Base-by-base conservation (phyloP, 2,888 invertebrate genomes). In the Herminia tarsipennalis region DNA sequence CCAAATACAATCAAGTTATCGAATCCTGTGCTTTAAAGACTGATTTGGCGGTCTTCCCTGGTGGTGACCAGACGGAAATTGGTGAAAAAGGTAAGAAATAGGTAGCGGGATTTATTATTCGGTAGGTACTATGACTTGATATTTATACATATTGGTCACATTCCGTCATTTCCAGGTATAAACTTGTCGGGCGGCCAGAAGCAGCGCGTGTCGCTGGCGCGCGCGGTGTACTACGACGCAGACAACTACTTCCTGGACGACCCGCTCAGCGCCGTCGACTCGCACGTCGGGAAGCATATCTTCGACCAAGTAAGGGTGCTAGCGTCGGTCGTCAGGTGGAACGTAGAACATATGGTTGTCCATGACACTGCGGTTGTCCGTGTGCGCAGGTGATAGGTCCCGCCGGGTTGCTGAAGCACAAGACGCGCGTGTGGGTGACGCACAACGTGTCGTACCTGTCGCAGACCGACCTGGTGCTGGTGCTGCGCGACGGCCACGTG, bases 211-310 rank as follows among this genome's bases (percentile, higher is more conserved):
- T 97, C 97, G 43, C 88, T 98, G 51, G 98, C 98, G 0, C 93
- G 98, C 61, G 98, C 98, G 0, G 97, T 98, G 0, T 98, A 98
- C 83, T 94, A 93, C 66, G 94, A 97, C 81, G 94, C 96, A 0
- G 98, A 98, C 73, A 92, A 98, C 51, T 98, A 98, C 83, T 94
- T 98, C 71, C 89, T 99, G 68, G 99, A 99, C 78, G 99, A 99
- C 92, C 99, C 99, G 1, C 88, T 96, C 33, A 97, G 97, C 77
- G 98, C 99, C 1, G 98, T 99, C 0, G 99, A 99, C 83, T 95
- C 98, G 14, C 99, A 99, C 81, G 99, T 99, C 36, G 98, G 98
- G 4, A 98, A 98, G 88, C 98, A 98, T 78, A 98, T 99, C 70
- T 99, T 99, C 77, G 97, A 98, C 63, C 94, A 98, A 80, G 97